A percentile compares a stretch with the other conserved stretches of the same genome.
phyloP scores from a whole-genome alignment of 2,888 invertebrate genomes.

The Liodrosophila aerea region DNA sequence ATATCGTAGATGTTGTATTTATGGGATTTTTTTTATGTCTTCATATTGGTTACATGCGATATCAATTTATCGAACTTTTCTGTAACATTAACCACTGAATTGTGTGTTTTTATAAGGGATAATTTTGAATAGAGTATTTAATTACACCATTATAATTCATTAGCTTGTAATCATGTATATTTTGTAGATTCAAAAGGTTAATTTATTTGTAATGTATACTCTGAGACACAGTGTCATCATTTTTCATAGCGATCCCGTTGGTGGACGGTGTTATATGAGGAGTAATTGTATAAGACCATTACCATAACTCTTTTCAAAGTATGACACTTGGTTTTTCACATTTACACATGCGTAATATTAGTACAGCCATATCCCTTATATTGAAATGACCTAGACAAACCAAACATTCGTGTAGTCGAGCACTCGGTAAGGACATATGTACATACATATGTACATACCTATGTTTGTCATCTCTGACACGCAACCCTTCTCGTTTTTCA shows the following conservation, averaged over 20 bases:
- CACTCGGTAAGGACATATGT: too few species aligned
- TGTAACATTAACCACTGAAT: too few species aligned
- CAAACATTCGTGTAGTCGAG: too few species aligned
- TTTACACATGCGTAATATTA: too few species aligned
- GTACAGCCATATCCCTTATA: too few species aligned
- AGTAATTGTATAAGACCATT: constrained; percentile 43
- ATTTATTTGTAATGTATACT: neutral
- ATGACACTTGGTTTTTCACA: constrained; percentile 1
- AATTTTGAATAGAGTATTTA: neutral
- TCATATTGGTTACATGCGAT: constrained; percentile 16
- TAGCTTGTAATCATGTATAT: neutral
- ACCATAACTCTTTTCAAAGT: constrained; percentile 34
- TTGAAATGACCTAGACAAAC: constrained; percentile 5
- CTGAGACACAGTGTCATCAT: too few species aligned
- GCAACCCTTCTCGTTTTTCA: too few species aligned
- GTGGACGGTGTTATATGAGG: neutral
- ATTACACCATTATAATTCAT: neutral
- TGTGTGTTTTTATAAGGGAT: neutral
- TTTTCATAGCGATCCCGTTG: neutral
- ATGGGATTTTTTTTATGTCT: constrained; percentile 39
- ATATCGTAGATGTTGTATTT: constrained; percentile 40
- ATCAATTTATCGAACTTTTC: constrained; percentile 1
- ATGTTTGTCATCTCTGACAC: too few species aligned
- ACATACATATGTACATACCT: too few species aligned
- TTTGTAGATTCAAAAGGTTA: neutral